Evolutionary conservation across 2,888 invertebrate genomes (phyloP).

Genomic region (Caenorhabditis sp.): DNA sequence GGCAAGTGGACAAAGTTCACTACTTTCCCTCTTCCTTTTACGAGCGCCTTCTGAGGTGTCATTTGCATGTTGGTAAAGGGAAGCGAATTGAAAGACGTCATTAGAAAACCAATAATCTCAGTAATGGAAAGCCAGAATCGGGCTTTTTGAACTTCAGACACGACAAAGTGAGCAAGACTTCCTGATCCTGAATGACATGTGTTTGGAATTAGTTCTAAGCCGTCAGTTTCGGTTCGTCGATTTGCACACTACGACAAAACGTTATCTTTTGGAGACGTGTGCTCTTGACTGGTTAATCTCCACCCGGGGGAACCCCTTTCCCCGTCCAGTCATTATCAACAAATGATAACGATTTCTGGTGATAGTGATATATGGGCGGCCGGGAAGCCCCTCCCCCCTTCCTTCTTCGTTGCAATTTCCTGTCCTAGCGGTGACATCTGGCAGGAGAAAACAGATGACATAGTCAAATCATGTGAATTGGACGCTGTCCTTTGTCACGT

Average conservation of each 20-base stretch:
- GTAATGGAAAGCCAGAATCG: neutral
- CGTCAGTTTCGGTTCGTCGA: too few relatives aligned
- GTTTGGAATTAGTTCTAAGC: too few relatives aligned
- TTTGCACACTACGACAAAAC: too few relatives aligned
- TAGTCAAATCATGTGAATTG: slow-evolving; percentile 46
- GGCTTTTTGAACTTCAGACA: neutral
- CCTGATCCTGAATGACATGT: too few relatives aligned
- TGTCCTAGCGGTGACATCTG: slow-evolving; percentile 21
- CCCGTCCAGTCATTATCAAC: neutral
- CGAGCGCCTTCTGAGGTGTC: neutral
- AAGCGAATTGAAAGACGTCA: slow-evolving; percentile 14
- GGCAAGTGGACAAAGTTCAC: slow-evolving; percentile 25
- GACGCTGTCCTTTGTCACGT: slow-evolving; percentile 49
- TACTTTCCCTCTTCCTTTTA: neutral
- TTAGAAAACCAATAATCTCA: slow-evolving; percentile 17
- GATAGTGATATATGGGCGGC: slow-evolving; percentile 45
- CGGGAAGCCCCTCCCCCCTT: slow-evolving; percentile 35
- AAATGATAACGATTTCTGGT: slow-evolving; percentile 25
- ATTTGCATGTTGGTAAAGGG: slow-evolving; percentile 1
- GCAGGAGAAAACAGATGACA: slow-evolving; percentile 28
- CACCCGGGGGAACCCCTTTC: slow-evolving; percentile 36
- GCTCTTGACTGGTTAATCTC: slow-evolving; percentile 10
- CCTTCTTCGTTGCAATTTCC: too few relatives aligned
- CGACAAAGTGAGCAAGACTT: too few relatives aligned
- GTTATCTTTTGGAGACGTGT: slow-evolving; percentile 1